These are phyloP conservation scores for Triops cancriformis DNA, from an alignment of 1,140 invertebrate species.

Conservation along the genomic window DNA sequence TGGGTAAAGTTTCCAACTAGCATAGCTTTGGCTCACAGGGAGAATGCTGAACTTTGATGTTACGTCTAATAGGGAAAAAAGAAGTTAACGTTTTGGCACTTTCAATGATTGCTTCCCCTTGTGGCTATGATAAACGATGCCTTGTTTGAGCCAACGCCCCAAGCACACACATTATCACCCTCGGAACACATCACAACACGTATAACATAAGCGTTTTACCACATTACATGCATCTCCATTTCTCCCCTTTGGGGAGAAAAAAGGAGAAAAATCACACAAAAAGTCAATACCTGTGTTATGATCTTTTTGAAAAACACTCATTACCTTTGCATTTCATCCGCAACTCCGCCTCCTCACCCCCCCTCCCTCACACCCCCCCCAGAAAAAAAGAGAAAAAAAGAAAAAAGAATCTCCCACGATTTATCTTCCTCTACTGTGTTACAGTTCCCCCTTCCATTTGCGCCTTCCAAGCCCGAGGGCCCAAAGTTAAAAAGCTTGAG, in stretches of 20 bases:
- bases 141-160: slow-evolving; percentile 12
- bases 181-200: slow-evolving; percentile 5
- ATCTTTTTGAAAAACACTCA: neutral
- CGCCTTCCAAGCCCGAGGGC: neutral
- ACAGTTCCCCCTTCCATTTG: too few relatives aligned
- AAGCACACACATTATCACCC: slow-evolving; percentile 13
- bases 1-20: too few relatives aligned
- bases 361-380: too few relatives aligned
- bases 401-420: neutral
- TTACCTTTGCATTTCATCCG: neutral
- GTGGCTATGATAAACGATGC: slow-evolving; percentile 13
- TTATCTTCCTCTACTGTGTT: neutral
- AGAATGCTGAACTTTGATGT: neutral
- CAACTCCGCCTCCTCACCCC: neutral
- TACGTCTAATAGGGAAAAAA: neutral
- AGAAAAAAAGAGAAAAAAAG: too few relatives aligned
- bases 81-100: neutral
- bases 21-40: too few relatives aligned
- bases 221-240: neutral
- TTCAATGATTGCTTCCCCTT: slow-evolving; percentile 10
- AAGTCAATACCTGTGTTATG: neutral
- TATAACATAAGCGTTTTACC: neutral
- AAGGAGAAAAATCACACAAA: neutral
- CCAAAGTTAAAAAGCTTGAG: neutral
- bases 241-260: neutral